A percentile compares a stretch with the other conserved stretches of the same genome.
Conservation (phyloP, 1,140 invertebrate species). For the Chironomus tepperi region DNA sequence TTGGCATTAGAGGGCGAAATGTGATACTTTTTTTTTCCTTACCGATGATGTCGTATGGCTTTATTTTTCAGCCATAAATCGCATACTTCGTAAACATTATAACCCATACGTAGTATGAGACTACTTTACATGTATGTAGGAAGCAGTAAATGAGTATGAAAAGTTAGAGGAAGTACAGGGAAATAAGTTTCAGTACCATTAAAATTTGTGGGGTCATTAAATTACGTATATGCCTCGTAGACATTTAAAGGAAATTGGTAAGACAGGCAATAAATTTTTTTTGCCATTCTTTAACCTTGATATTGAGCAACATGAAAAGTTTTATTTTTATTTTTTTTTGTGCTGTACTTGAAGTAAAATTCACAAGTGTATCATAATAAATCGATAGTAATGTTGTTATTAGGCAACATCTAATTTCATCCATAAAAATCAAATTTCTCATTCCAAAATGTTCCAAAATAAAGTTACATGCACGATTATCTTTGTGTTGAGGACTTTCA, state of each 20-base stretch:
- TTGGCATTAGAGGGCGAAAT: not conserved
- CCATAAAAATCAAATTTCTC: not conserved
- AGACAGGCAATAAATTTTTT: no score
- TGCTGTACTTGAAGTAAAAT: not conserved
- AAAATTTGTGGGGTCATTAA: conserved; percentile 8
- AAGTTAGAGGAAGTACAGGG: not conserved
- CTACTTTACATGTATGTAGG: no score
- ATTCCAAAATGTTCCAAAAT: not conserved
- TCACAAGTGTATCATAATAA: conserved; percentile 8
- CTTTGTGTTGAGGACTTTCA: no score
- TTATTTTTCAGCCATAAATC: not conserved
- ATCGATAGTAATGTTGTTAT: conserved; percentile 9
- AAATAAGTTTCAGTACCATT: not conserved
- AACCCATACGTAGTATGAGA: no score
- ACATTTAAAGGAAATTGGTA: no score
- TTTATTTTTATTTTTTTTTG: no score
- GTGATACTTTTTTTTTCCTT: not conserved
- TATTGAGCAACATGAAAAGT: not conserved
- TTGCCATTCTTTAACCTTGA: not conserved
- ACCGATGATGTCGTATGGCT: not conserved
- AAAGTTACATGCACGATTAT: no score
- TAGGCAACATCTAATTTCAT: not conserved
- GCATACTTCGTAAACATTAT: not conserved
- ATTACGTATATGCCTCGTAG: not conserved
- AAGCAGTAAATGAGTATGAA: no score